Base-by-base conservation (phyloP, 2,888 invertebrate species). In the Drosophila algonquin region DNA sequence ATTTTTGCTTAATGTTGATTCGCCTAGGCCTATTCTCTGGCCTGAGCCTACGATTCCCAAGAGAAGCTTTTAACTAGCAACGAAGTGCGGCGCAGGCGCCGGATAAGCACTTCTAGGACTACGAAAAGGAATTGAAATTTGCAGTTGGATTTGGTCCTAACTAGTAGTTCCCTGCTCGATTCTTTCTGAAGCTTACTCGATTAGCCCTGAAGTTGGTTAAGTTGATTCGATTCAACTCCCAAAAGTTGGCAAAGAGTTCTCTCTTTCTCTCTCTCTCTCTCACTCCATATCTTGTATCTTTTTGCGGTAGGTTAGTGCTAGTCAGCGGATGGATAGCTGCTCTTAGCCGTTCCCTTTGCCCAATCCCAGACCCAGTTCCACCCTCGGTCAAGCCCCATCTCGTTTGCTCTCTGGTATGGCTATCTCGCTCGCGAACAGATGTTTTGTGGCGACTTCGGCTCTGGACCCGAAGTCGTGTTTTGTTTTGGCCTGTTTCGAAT, bases 1-100 rank as follows among this genome's bases (percentile, higher is more conserved):
- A 77, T 73, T 79, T 73, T 72, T 77, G 83, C 85, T 85, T 77
- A 80, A 75, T 80, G 82, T 85, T 87, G 85, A 83, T 87, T 83
- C 83, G 83, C 75, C 76, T 84, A 84, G 83, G 87, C 83, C 87
- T 87, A 14, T 5, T 14, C 12, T 40, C 35, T 24, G 51, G 51
- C 30, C 54, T 51, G 55, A 59, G 74, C 40, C 60, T 63, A 16
- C 47, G 55, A 55, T 14, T 70, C 67, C 76, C 76, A 76, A 68
- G 74, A 12, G 69, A 1, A 14, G 69, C 51, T 46, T 56, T 63
- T 73, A 58, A 50, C 59, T 61, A 50, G 62, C 57, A 45, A 47
- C 63, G 46, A 72, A 12, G 12, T 14, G 59, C 58, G 73, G 87
- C 87, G 87, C 87, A 84, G 87, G 87, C 87, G 83, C 84, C 76